phyloP scores from a whole-genome alignment of 2,888 invertebrate species.

The Neocrepidodera transversa region DNA sequence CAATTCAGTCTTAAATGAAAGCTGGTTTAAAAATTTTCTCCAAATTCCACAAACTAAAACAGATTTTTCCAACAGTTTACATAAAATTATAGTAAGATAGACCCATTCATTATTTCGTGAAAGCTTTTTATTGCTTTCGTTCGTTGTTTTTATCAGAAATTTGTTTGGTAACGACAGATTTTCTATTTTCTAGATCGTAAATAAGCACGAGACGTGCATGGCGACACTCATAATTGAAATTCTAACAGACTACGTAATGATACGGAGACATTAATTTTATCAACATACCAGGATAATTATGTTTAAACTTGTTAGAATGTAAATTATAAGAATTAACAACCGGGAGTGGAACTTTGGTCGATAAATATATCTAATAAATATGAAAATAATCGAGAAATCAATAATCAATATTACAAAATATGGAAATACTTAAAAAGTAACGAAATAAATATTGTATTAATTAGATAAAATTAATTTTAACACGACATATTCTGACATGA shows the following conservation, averaged over 20 bases:
- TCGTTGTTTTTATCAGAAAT: background rate
- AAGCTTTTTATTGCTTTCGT: background rate
- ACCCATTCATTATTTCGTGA: background rate
- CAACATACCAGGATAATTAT: constrained; percentile 19
- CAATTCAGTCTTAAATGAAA: too few species aligned
- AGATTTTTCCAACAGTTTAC: too few species aligned
- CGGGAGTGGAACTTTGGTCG: too few species aligned
- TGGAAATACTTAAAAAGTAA: too few species aligned
- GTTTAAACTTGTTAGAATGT: constrained; percentile 4
- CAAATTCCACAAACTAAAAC: too few species aligned
- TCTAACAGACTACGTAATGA: constrained; percentile 10
- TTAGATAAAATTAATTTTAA: too few species aligned
- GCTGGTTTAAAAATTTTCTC: too few species aligned
- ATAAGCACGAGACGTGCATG: background rate
- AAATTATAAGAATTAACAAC: background rate
- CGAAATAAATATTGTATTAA: too few species aligned
- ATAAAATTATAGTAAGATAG: background rate
- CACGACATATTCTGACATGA: too few species aligned
- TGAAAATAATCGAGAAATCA: too few species aligned
- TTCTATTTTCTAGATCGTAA: constrained; percentile 1
- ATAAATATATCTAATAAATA: too few species aligned
- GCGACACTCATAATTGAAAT: constrained; percentile 18
- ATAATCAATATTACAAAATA: too few species aligned
- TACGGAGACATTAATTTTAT: background rate
- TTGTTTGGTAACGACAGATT: background rate